Conservation (phyloP, 2,888 invertebrate genomes). For the Horisme vitalbata region DNA sequence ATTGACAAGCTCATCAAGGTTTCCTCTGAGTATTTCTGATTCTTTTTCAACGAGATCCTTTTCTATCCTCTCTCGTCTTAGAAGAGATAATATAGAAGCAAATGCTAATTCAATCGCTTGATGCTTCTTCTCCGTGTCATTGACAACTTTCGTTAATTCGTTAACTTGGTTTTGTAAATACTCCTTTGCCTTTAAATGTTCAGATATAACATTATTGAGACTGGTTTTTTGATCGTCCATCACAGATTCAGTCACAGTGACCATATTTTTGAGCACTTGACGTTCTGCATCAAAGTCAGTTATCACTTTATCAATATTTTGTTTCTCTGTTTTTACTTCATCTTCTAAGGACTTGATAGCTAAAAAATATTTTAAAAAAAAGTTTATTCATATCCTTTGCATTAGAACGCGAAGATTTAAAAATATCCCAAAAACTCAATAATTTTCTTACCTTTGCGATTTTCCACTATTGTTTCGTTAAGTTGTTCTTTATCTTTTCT, state of each 20-base stretch:
- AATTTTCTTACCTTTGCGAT: slow-evolving; percentile 43
- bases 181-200: slow-evolving; percentile 46
- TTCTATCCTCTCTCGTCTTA: slow-evolving; percentile 34
- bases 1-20: slow-evolving; percentile 29
- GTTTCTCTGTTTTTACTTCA: slow-evolving; percentile 48
- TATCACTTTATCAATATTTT: slow-evolving; percentile 53
- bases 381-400: too few relatives aligned
- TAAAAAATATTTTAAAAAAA: slow-evolving; percentile 4
- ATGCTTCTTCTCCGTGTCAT: slow-evolving; percentile 35
- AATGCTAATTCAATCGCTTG: slow-evolving; percentile 41
- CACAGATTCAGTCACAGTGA: slow-evolving; percentile 61
- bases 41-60: slow-evolving; percentile 32
- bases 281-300: slow-evolving; percentile 62
- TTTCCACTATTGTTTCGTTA: slow-evolving; percentile 44
- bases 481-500: slow-evolving; percentile 54
- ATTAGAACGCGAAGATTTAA: too few relatives aligned
- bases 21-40: slow-evolving; percentile 29
- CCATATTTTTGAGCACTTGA: slow-evolving; percentile 60
- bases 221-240: slow-evolving; percentile 61
- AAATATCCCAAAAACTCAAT: too few relatives aligned
- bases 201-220: slow-evolving; percentile 47
- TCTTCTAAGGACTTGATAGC: slow-evolving; percentile 45
- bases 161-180: slow-evolving; percentile 43
- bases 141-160: slow-evolving; percentile 29
- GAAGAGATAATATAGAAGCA: slow-evolving; percentile 29